Conservation (phyloP, 2,113 vertebrate genomes). For the Megaceryle maxima region DNA sequence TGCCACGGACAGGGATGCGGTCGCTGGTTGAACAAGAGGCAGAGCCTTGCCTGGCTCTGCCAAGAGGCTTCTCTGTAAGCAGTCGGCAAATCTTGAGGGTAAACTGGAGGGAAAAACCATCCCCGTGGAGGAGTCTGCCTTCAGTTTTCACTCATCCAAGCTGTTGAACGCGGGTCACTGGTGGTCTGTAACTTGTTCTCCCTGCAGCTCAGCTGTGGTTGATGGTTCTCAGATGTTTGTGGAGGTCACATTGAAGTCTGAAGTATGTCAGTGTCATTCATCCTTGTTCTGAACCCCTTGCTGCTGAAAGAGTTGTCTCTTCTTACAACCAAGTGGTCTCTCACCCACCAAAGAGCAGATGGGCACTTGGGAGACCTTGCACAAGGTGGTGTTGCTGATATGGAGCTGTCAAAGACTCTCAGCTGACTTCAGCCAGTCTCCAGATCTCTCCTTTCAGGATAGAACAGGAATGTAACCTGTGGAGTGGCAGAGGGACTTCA, state of each 20-base stretch:
- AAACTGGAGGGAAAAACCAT: not conserved
- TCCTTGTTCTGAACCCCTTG: not conserved
- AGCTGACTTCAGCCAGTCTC: not conserved
- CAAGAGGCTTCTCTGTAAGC: not conserved
- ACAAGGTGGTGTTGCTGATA: rapidly evolving
- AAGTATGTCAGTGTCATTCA: rapidly evolving
- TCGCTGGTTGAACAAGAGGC: not conserved
- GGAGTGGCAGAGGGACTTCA: not conserved
- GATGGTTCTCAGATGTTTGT: not conserved
- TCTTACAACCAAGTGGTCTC: not conserved
- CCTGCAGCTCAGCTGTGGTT: not conserved
- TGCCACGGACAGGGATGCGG: not conserved
- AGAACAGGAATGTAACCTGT: not conserved
- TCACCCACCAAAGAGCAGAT: not conserved
- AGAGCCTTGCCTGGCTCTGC: not conserved
- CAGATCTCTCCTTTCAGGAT: not conserved
- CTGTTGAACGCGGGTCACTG: rapidly evolving
- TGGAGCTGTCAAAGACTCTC: not conserved
- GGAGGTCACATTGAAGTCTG: not conserved
- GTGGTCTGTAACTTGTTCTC: not conserved
- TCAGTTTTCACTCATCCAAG: not conserved
- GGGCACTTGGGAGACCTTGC: not conserved
- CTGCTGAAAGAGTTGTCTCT: not conserved
- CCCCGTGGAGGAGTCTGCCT: not conserved
- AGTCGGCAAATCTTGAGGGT: not conserved